Evolutionary conservation across 2,797 vertebrate genomes (phyloP).

Genomic region (Mus spretus): DNA sequence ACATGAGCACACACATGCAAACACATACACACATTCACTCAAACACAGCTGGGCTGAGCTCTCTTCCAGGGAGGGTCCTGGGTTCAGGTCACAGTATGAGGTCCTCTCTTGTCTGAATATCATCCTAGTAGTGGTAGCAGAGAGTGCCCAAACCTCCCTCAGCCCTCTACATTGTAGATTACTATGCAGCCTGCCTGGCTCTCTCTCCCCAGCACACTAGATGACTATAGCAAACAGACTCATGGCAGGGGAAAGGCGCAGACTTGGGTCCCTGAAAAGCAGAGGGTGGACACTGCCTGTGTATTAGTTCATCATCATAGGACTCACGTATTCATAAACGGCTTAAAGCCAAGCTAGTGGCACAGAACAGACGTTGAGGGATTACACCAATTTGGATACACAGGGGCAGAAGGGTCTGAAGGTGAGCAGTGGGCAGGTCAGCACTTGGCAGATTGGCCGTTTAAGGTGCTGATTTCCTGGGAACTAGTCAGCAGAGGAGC

Average conservation of each 20-base stretch:
- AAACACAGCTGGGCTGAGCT: slow-evolving; percentile 68
- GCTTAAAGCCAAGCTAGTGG: slow-evolving; percentile 58
- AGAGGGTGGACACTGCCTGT: slow-evolving; percentile 63
- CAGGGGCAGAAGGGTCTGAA: not conserved
- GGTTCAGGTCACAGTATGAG: slow-evolving; percentile 84
- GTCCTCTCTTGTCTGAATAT: slow-evolving; percentile 75
- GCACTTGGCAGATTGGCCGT: slow-evolving; percentile 63
- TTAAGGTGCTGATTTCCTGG: slow-evolving; percentile 54
- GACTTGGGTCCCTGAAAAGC: slow-evolving; percentile 66
- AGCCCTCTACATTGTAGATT: slow-evolving; percentile 56
- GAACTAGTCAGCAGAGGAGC: slow-evolving; percentile 21
- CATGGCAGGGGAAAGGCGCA: slow-evolving; percentile 33
- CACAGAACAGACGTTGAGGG: slow-evolving; percentile 72
- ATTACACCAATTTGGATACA: slow-evolving; percentile 50
- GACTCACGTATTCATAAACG: slow-evolving; percentile 65
- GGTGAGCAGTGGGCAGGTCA: slow-evolving; percentile 16
- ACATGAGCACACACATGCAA: not conserved
- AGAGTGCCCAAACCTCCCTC: slow-evolving; percentile 57
- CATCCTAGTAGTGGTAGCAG: slow-evolving; percentile 69
- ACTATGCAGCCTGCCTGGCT: slow-evolving; percentile 20
- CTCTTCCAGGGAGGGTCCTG: slow-evolving; percentile 75
- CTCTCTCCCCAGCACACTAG: slow-evolving; percentile 7
- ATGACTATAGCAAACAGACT: slow-evolving; percentile 26
- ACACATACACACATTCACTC: not conserved
- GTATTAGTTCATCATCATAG: slow-evolving; percentile 82